Evolutionary conservation across 2,113 vertebrate genomes (phyloP).

Genomic region (Dinomys branickii): DNA sequence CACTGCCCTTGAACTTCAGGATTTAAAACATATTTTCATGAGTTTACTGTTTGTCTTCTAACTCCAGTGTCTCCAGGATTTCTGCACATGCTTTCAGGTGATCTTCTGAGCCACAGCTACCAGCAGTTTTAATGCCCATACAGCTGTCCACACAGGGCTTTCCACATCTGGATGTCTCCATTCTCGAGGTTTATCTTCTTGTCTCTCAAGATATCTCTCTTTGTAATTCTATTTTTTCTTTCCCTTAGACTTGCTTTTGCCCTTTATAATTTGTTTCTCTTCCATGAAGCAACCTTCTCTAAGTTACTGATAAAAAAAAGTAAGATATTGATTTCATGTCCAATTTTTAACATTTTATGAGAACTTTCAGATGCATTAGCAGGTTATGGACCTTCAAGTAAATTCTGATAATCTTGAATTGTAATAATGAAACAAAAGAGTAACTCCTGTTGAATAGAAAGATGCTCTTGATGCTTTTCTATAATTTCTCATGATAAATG

Average conservation of each 20-base stretch:
- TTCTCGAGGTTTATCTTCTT: neutral
- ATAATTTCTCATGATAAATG: neutral
- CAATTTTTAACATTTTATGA: neutral
- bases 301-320: neutral
- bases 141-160: neutral
- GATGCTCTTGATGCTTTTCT: neutral
- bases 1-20: neutral
- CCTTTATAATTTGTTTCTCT: neutral
- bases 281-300: neutral
- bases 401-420: neutral
- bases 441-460: neutral
- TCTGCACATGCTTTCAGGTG: neutral
- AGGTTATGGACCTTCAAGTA: neutral
- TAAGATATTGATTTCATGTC: neutral
- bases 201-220: neutral
- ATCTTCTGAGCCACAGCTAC: neutral
- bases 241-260: neutral
- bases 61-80: neutral
- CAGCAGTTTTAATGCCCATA: neutral
- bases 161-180: neutral
- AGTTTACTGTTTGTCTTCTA: neutral
- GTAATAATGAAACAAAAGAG: neutral
- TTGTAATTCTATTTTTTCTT: neutral
- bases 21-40: neutral
- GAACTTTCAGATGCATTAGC: neutral